Percentiles rank a stretch among this genome's conserved stretches.
Conservation (phyloP, 1,140 invertebrate genomes). For the Subanguina moxae region DNA sequence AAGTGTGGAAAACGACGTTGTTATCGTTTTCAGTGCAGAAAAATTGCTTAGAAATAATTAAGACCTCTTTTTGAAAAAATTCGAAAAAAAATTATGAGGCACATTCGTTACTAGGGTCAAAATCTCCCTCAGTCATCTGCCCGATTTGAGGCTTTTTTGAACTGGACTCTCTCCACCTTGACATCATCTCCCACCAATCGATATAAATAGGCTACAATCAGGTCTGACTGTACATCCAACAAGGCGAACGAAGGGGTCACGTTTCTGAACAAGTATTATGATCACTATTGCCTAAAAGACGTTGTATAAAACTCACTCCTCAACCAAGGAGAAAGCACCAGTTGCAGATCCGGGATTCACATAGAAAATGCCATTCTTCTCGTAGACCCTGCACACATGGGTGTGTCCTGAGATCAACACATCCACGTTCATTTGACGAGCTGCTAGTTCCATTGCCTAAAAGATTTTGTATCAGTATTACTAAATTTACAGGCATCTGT, state of each 20-base stretch:
- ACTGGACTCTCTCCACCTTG: conserved; percentile 97
- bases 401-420: conserved; percentile 97
- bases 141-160: conserved; percentile 35
- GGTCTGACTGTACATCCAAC: conserved; percentile 96
- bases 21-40: no score
- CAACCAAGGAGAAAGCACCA: conserved; percentile 72
- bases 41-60: no score
- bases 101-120: no score
- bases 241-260: conserved; percentile 93
- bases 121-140: conserved; percentile 11
- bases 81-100: no score
- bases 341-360: conserved; percentile 98
- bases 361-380: conserved; percentile 97
- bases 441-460: conserved; percentile 74
- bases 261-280: conserved; percentile 66
- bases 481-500: no score
- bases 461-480: no score
- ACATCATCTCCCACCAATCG: conserved; percentile 94
- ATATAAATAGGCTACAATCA: conserved; percentile 96
- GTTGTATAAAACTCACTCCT: conserved; percentile 27
- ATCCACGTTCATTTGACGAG: conserved; percentile 94
- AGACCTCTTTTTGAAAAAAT: no score
- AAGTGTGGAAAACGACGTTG: no score
- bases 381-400: conserved; percentile 95
- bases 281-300: background rate